Conservation (phyloP, 2,888 invertebrate genomes). For the Trachelus tabidus region DNA sequence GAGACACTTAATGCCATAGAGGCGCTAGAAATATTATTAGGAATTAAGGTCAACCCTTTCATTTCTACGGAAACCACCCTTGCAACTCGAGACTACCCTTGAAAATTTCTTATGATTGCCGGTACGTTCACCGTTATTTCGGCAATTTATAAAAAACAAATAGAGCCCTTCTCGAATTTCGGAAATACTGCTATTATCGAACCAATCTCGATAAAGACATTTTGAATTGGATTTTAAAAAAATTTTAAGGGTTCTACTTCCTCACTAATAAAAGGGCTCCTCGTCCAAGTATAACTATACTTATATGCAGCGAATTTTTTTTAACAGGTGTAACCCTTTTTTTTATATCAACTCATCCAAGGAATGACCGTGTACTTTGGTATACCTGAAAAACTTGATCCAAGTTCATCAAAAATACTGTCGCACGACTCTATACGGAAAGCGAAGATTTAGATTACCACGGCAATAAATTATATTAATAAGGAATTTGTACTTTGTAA, state of each 20-base stretch:
- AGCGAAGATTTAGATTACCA: neutral
- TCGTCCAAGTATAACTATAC: neutral
- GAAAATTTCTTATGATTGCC: neutral
- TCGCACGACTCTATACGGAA: neutral
- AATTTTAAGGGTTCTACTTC: neutral
- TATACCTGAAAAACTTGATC: neutral
- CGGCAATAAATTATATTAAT: neutral
- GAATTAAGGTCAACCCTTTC: slow-evolving; percentile 22
- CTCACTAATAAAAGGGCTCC: neutral
- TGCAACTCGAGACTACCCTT: neutral
- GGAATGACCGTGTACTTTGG: neutral
- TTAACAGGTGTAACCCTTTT: neutral
- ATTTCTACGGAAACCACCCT: neutral
- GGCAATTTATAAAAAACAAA: neutral
- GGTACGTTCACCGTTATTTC: neutral
- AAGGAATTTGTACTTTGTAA: neutral
- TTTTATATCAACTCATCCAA: neutral
- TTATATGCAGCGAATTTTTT: neutral
- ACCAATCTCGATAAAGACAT: neutral
- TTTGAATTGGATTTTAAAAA: neutral
- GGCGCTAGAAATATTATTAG: slow-evolving; percentile 12
- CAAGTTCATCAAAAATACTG: neutral
- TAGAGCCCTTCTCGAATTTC: neutral
- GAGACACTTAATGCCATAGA: neutral
- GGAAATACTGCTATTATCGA: neutral